Conservation (phyloP, 2,888 invertebrate genomes). For the Chesias legatella region DNA sequence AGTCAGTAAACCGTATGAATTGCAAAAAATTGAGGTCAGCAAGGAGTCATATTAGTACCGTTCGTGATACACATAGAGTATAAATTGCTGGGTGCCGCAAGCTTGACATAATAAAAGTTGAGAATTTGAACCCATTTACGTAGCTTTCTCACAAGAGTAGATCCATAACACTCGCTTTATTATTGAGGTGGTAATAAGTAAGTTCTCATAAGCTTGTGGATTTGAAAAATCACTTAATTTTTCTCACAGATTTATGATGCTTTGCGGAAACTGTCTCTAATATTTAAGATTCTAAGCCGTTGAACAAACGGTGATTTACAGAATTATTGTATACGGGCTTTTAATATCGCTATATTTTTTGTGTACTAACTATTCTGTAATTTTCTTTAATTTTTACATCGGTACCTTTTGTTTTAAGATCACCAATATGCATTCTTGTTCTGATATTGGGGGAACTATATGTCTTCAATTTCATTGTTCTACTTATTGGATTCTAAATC, state of each 20-base stretch:
- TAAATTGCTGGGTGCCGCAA: conserved; percentile 28
- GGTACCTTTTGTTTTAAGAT: too few species aligned
- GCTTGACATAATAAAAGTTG: conserved; percentile 21
- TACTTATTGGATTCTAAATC: conserved; percentile 33
- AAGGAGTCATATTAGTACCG: conserved; percentile 31
- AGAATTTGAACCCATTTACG: conserved; percentile 38
- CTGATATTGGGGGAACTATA: too few species aligned
- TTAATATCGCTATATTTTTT: conserved; percentile 2
- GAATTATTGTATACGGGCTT: conserved; percentile 24
- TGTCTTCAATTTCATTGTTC: conserved; percentile 30
- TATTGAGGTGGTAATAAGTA: conserved; percentile 42
- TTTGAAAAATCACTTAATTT: conserved; percentile 63
- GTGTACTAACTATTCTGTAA: too few species aligned
- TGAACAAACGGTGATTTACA: conserved; percentile 30
- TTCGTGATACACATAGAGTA: conserved; percentile 34
- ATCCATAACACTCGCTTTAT: conserved; percentile 32
- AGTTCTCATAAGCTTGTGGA: conserved; percentile 54
- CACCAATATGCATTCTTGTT: too few species aligned
- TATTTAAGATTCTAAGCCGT: conserved; percentile 38
- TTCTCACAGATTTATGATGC: conserved; percentile 57
- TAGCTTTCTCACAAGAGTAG: conserved; percentile 50
- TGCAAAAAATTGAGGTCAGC: conserved; percentile 36
- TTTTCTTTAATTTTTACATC: too few species aligned
- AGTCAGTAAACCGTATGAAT: conserved; percentile 25
- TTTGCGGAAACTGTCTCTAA: conserved; percentile 52